Percentiles rank a stretch among this genome's conserved stretches.
Evolutionary conservation across 1,140 invertebrate species (phyloP).

Genomic region (Neodiprion virginianus): DNA sequence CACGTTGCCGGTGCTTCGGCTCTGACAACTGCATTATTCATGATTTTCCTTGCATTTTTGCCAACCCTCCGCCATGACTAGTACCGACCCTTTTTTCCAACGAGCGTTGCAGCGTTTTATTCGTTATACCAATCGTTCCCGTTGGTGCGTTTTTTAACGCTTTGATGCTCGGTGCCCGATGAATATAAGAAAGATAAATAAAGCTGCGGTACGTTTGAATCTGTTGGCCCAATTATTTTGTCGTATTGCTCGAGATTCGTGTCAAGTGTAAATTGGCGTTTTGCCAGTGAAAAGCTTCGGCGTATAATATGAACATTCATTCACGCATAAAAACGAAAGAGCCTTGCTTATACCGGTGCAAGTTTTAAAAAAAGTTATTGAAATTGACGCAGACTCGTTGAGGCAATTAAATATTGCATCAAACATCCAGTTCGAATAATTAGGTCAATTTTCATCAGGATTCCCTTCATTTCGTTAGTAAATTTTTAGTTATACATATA

Average conservation of each 20-base stretch:
- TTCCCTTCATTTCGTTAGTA: too few species aligned
- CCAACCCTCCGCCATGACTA: slow-evolving; percentile 26
- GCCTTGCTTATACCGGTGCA: too few species aligned
- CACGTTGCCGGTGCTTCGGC: slow-evolving; percentile 43
- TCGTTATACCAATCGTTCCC: slow-evolving; percentile 28
- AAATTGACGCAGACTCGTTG: too few species aligned
- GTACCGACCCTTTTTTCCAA: neutral
- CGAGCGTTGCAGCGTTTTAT: too few species aligned
- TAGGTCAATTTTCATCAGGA: too few species aligned
- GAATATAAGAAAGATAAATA: neutral
- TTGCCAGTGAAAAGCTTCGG: neutral
- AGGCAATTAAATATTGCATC: too few species aligned
- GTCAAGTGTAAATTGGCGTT: neutral
- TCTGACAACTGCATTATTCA: slow-evolving; percentile 44
- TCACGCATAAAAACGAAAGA: too few species aligned
- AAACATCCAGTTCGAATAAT: too few species aligned
- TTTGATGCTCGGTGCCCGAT: neutral
- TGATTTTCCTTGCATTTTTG: slow-evolving; percentile 34
- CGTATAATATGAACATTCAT: too few species aligned
- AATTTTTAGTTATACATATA: too few species aligned
- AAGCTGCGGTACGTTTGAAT: neutral
- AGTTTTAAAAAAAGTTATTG: too few species aligned
- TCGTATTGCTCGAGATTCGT: neutral
- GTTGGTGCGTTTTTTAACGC: slow-evolving; percentile 27
- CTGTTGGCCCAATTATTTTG: neutral